Base-by-base conservation (phyloP, 2,113 vertebrate genomes). In the Tragelaphus buxtoni region DNA sequence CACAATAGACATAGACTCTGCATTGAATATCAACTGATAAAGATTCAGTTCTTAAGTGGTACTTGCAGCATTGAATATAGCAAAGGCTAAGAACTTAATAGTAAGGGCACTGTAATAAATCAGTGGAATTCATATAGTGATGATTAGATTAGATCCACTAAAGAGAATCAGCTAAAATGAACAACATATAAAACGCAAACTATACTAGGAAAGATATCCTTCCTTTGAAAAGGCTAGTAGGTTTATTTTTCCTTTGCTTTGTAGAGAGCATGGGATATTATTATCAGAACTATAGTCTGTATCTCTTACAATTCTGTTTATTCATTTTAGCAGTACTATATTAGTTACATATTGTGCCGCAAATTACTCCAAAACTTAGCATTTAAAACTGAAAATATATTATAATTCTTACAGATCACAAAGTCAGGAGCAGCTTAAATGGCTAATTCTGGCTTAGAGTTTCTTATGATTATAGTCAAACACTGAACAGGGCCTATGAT, bases 221-320 rank as follows among this genome's bases (percentile, higher is more conserved):
- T 51, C 24, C 26, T 39, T 81, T 77, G 28, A 58, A 83, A 90
- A 80, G 8, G 13, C 3, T 81, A 7, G 20, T 88, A 82, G 39
- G 60, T 82, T 96, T 88, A 45, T 26, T 82, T 82, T 94, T 39
- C 47, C 81, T 13, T 94, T 91, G 35, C 80, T 90, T 86, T 82
- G 47, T 65, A 87, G 35, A 76, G 82, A 30, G 32, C 32, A 16
- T 39, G 51, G 30, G 32, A 76, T 47, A 22, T 35, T 69, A 14
- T n/a, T 84, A 1, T 85, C 10, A 51, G 63, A 91, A 88, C 32
- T 39, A 82, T 8, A 63, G 24, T n/a, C 9, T 83, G 12, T 82
- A 91, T 22, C 2, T 87, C 10, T 91, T 91, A 35, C 32, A 91
- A 63, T 94, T 49, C 14, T 24, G 7, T 30, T 87, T 56, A 56